These are phyloP conservation scores for Anoplopoma fimbria DNA, from an alignment of 2,113 vertebrate species.

Conservation along the genomic window DNA sequence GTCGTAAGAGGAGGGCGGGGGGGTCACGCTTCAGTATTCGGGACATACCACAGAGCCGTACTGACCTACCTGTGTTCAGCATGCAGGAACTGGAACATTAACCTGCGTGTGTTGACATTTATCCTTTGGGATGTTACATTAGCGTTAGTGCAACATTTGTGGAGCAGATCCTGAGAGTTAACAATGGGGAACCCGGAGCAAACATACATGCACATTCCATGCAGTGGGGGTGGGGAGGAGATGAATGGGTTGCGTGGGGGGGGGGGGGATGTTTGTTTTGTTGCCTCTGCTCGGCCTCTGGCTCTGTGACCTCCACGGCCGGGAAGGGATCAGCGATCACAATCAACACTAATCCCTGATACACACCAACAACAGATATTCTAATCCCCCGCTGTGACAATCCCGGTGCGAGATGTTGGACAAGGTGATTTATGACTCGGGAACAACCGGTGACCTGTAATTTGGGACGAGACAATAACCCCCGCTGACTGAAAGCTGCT, in stretches of 20 bases:
- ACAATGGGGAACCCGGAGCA: conserved; percentile 11
- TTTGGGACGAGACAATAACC: conserved; percentile 49
- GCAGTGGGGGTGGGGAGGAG: conserved; percentile 37
- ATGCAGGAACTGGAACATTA: background rate
- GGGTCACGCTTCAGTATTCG: background rate
- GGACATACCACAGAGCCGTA: background rate
- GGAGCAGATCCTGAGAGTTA: conserved; percentile 1
- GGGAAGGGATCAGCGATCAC: conserved; percentile 60
- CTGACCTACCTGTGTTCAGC: background rate
- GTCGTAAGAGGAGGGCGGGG: background rate
- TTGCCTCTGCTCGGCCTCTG: conserved; percentile 39
- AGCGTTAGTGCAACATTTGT: background rate
- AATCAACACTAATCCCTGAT: conserved; percentile 59
- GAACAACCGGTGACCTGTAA: conserved; percentile 63
- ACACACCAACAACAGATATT: conserved; percentile 39
- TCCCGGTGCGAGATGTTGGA: conserved; percentile 27
- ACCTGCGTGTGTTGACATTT: background rate
- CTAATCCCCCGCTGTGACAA: conserved; percentile 37
- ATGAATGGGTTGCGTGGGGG: background rate
- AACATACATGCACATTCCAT: conserved; percentile 72
- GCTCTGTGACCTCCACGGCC: conserved; percentile 50
- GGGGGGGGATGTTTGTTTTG: conserved; percentile 60
- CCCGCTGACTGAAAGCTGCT: conserved; percentile 40
- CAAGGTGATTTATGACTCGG: conserved; percentile 66
- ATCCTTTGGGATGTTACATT: background rate